Evolutionary conservation across 2,888 invertebrate genomes (phyloP), one percentile per base, ranked within the genome.

Genomic region (Drosophila vallismaia): DNA sequence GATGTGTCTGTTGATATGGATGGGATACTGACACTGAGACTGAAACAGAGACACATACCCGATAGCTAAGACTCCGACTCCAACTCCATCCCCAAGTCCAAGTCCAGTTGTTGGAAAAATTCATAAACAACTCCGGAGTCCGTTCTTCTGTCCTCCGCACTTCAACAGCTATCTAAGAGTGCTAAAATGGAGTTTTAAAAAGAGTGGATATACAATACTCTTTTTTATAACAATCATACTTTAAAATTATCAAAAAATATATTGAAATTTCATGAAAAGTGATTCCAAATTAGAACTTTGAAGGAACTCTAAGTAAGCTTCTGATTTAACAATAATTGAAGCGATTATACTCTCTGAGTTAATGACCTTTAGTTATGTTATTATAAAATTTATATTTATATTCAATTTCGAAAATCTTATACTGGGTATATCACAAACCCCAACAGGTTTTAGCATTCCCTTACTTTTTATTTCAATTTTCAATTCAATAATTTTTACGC

Each of bases 401-500:
- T 49, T 33, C 1, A 10, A 1, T 4, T 7, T 2, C 19, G 0
- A 2, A 6, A 3, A 8, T 19, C 12, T 8, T 19, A 19, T 14
- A 14, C 26, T 49, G 67, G 52, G 67, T 67, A 64, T 26, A 0
- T 10, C 31, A 1, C 2, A 0, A 9, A 33, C 1, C 36, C n/a
- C 3, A 0, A 12, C 66, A 0, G 36, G 12, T 12, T 14, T 10
- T 0, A 8, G 1, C 64, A 36, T 29, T 67, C 12, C n/a, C 53
- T 31, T 24, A 9, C 68, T 71, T 69, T 71, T 49, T 71, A 87
- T 88, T 82, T 79, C 88, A 69, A 82, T 82, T 82, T 86, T 83
- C 88, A 82, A 82, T 86, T 83, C 88, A 88, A 82, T 82, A 82
- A 82, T 75, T 86, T 79, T 54, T 72, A 83, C 80, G 80, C 86